Conservation (phyloP, 2,888 invertebrate genomes). For the Acrocyrtus sp. region DNA sequence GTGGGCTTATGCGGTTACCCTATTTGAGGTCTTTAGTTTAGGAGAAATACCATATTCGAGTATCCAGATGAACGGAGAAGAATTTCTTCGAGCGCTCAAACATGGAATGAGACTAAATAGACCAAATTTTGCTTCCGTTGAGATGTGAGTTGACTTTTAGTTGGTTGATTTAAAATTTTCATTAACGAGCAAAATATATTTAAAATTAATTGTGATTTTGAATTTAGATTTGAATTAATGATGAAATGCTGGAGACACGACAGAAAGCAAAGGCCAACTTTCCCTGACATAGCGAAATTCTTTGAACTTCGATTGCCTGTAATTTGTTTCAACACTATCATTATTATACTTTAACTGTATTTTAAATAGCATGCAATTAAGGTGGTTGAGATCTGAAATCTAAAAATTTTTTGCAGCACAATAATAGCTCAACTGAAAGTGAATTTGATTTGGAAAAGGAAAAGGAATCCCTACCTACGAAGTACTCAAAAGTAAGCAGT, state of each 20-base stretch:
- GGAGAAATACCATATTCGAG: slow-evolving; percentile 51
- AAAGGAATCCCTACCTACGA: too few species aligned
- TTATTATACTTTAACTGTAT: too few species aligned
- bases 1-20: slow-evolving; percentile 19
- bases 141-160: slow-evolving; percentile 39
- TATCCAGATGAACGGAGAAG: slow-evolving; percentile 40
- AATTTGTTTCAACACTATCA: too few species aligned
- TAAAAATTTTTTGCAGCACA: too few species aligned
- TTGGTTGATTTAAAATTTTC: not conserved
- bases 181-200: too few species aligned
- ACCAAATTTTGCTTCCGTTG: slow-evolving; percentile 35
- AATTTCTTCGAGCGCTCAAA: slow-evolving; percentile 39
- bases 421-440: too few species aligned
- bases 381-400: too few species aligned
- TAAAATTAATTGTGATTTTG: too few species aligned
- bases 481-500: too few species aligned
- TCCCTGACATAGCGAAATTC: slow-evolving; percentile 29
- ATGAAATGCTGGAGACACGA: slow-evolving; percentile 49
- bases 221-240: slow-evolving; percentile 44
- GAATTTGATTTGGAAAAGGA: too few species aligned
- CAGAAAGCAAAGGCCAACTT: slow-evolving; percentile 30
- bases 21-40: slow-evolving; percentile 48
- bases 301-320: too few species aligned
- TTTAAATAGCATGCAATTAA: too few species aligned
- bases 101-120: slow-evolving; percentile 46